Base-by-base conservation (phyloP, 2,797 vertebrate species). In the Mionectes olivaceus region DNA sequence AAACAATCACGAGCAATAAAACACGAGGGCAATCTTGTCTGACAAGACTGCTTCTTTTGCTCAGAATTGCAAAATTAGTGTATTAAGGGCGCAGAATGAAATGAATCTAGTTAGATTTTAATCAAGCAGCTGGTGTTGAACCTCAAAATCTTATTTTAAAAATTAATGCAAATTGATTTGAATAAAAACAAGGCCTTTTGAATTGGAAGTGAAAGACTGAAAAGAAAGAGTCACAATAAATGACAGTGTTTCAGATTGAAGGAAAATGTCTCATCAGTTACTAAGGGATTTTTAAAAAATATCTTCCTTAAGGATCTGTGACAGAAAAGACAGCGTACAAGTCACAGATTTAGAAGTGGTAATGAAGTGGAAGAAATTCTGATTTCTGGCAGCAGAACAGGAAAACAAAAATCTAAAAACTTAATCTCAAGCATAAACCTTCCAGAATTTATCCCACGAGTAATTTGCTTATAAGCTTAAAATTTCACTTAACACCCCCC, bases 301-400 rank as follows among this genome's bases (percentile, higher is more conserved):
- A 55, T 25, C 55, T 89, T 76, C 37, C 53, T 73, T 71, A 71
- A 92, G 46, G 22, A 71, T 78, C 46, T 81, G 47, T 57, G 49
- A 83, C 43, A 89, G 68, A 70, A 92, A 74, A 89, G 46, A 32
- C 27, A 76, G 25, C 0, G 1, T 74, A 73, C 37, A 16, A 83
- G 33, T 56, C 27, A 84, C 47, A 77, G 30, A 67, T 92, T 85
- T 52, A 86, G 47, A 93, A 87, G 50, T 33, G 39, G 35, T 44
- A 94, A 84, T 50, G 49, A 92, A 92, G 17, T 65, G 23, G 46
- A 89, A 92, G 46, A 41, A 91, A 81, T 75, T 92, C 53, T 43
- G 49, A 92, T 70, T 46, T 47, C 27, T 76, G 59, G 47, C 35
- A 86, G 67, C 32, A 67, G 52, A 63, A 83, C 2, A 63, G 11